Percentiles rank a stretch among this genome's conserved stretches.
Evolutionary conservation across 1,140 invertebrate genomes (phyloP).

Genomic region (Temnothorax longispinosus): DNA sequence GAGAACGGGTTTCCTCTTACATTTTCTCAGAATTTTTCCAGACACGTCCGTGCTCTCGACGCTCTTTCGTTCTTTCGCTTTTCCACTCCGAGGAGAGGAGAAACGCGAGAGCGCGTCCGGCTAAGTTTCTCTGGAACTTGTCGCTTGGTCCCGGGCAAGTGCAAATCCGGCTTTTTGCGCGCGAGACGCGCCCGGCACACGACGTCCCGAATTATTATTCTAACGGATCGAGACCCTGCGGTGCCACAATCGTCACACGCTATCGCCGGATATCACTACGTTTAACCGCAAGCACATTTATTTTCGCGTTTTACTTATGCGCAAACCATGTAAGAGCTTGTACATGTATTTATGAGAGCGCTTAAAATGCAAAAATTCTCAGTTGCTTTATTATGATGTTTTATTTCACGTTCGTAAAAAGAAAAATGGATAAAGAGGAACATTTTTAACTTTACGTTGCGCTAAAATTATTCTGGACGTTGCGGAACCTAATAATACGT

Average conservation of each 20-base stretch:
- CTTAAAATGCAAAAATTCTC: constrained; percentile 27
- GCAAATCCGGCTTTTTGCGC: constrained; percentile 70
- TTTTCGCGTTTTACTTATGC: neutral
- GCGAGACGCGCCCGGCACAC: neutral
- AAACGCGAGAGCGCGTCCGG: constrained; percentile 48
- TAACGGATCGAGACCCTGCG: constrained; percentile 33
- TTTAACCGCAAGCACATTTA: constrained; percentile 13
- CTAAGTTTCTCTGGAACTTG: constrained; percentile 72
- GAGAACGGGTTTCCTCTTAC: constrained; percentile 55
- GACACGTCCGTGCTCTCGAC: constrained; percentile 67
- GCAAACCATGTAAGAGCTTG: neutral
- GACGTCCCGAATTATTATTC: constrained; percentile 71
- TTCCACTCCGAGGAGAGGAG: constrained; percentile 23
- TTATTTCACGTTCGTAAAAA: constrained; percentile 4
- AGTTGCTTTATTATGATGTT: constrained; percentile 10
- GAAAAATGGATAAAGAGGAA: neutral
- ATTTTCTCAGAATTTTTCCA: constrained; percentile 70
- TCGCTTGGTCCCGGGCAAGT: constrained; percentile 65
- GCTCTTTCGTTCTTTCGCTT: constrained; percentile 67
- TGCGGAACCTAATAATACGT: neutral
- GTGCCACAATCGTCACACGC: neutral
- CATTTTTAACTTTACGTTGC: constrained; percentile 3
- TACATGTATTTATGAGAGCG: constrained; percentile 17
- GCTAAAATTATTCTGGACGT: neutral
- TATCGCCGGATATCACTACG: neutral